phyloP scores from a whole-genome alignment of 2,888 invertebrate genomes.

The Bugula neritina region DNA sequence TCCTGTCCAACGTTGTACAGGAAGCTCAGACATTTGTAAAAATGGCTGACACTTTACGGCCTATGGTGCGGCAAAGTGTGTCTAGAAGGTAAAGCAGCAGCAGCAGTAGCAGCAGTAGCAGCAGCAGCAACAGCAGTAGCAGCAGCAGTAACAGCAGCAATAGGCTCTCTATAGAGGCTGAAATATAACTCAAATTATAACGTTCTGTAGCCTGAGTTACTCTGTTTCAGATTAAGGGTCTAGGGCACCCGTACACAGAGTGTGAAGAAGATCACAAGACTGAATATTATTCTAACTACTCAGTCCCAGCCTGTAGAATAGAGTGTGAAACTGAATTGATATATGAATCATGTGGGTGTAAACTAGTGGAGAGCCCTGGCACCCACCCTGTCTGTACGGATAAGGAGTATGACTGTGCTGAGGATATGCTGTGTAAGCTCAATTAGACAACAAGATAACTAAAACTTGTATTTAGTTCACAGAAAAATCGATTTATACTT shows the following conservation, averaged over 20 bases:
- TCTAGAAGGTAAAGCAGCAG: too few species aligned
- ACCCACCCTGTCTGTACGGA: neutral
- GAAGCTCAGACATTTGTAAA: too few species aligned
- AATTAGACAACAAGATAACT: too few species aligned
- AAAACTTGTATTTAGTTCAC: too few species aligned
- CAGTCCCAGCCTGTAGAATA: slow-evolving; percentile 15
- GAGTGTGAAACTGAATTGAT: slow-evolving; percentile 21
- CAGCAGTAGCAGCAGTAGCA: too few species aligned
- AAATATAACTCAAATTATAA: neutral
- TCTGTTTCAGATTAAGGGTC: neutral
- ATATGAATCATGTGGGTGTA: neutral
- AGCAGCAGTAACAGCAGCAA: too few species aligned
- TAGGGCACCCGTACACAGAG: neutral
- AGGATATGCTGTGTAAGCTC: neutral
- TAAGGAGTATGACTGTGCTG: slow-evolving; percentile 10
- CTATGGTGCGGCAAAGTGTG: too few species aligned
- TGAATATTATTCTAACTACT: neutral
- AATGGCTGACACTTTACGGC: too few species aligned
- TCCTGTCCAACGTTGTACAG: too few species aligned
- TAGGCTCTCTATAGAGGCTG: too few species aligned
- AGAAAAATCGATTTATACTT: too few species aligned
- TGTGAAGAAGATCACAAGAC: slow-evolving; percentile 14
- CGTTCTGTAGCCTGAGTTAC: neutral
- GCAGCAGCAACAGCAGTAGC: too few species aligned
- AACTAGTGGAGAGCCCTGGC: slow-evolving; percentile 21